Percentiles rank a stretch among this genome's conserved stretches.
phyloP scores from a whole-genome alignment of 2,888 invertebrate genomes.

The Caenorhabditis sinica region DNA sequence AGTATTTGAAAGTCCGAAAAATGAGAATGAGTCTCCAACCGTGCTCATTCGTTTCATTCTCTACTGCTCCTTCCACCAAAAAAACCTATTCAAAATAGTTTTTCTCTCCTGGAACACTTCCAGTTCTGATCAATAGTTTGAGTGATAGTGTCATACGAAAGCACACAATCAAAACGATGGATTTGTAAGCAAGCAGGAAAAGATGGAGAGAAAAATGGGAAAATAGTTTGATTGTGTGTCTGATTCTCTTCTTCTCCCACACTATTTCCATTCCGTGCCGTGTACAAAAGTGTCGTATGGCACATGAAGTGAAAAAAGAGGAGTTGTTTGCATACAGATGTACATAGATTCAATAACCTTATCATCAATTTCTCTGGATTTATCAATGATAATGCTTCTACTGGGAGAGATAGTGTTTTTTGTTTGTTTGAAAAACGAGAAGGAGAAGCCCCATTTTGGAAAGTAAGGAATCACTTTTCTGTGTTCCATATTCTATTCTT shows the following conservation, averaged over 20 bases:
- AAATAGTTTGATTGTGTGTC: slow-evolving; percentile 49
- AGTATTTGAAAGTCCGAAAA: too few relatives aligned
- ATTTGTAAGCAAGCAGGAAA: slow-evolving; percentile 53
- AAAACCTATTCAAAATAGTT: not conserved
- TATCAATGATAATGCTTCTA: not conserved
- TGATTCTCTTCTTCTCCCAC: slow-evolving; percentile 14
- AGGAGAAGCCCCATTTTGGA: slow-evolving; percentile 13
- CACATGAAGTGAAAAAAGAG: slow-evolving; percentile 30
- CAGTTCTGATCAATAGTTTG: slow-evolving; percentile 9
- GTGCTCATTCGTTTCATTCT: too few relatives aligned
- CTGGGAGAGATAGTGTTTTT: not conserved
- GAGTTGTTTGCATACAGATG: slow-evolving; percentile 58
- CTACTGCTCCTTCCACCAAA: too few relatives aligned
- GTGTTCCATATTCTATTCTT: slow-evolving; percentile 29
- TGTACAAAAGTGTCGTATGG: slow-evolving; percentile 36
- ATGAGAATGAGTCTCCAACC: too few relatives aligned
- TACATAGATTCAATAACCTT: slow-evolving; percentile 48
- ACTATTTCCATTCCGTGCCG: slow-evolving; percentile 16
- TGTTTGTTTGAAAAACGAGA: slow-evolving; percentile 16
- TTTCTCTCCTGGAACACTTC: not conserved
- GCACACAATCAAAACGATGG: slow-evolving; percentile 44
- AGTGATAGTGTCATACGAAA: slow-evolving; percentile 33
- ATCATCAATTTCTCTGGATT: slow-evolving; percentile 36
- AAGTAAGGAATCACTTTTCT: slow-evolving; percentile 21
- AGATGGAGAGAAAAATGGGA: slow-evolving; percentile 12